Evolutionary conservation across 2,888 invertebrate species (phyloP).

Genomic region (Conomelus anceps): DNA sequence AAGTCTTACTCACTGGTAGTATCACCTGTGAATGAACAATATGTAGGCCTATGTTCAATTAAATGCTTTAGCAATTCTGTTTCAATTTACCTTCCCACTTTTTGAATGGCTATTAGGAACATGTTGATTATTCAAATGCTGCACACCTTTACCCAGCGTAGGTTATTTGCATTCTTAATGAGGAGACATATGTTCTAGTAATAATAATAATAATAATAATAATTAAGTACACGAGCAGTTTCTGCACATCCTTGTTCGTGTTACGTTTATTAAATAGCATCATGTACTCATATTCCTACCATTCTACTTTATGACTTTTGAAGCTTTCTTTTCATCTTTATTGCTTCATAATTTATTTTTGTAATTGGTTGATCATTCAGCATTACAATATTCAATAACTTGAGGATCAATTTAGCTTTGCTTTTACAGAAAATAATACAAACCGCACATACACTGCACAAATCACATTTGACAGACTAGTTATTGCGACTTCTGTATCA

Average conservation of each 20-base stretch:
- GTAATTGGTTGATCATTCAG: too few species aligned
- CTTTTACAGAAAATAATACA: too few species aligned
- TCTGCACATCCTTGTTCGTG: background rate
- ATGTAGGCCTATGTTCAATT: background rate
- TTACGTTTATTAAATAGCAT: background rate
- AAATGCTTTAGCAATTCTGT: background rate
- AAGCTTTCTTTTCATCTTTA: too few species aligned
- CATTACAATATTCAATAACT: too few species aligned
- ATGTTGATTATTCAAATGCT: background rate
- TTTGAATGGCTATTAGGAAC: background rate
- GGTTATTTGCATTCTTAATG: background rate
- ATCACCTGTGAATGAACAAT: background rate
- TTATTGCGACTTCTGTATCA: too few species aligned
- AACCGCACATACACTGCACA: too few species aligned
- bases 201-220: background rate
- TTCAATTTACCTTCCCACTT: background rate
- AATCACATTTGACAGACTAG: too few species aligned
- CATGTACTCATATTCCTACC: background rate
- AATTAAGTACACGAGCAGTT: background rate
- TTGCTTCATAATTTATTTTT: too few species aligned
- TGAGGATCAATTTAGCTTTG: too few species aligned
- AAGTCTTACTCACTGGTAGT: too few species aligned
- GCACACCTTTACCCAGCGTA: background rate
- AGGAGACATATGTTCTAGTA: background rate
- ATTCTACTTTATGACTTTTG: background rate